Base-by-base conservation (phyloP, 2,888 invertebrate genomes). In the Caenorhabditis parvicauda region DNA sequence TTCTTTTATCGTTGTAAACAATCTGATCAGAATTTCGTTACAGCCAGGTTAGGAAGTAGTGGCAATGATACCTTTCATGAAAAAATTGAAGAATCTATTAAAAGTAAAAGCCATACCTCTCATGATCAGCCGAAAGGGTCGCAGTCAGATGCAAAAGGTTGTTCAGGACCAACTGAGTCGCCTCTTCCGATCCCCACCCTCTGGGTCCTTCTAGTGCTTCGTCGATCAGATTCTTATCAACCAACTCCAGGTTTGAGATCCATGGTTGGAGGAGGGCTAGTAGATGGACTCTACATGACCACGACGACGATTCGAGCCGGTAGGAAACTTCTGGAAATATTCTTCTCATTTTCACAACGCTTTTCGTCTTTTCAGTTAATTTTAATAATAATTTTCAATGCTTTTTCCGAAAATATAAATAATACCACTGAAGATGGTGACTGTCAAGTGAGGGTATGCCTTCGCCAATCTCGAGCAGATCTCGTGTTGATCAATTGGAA, bases 361-460 rank as follows among this genome's bases (percentile, higher is more conserved):
- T n/a, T n/a, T n/a, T n/a, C n/a, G n/a, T n/a, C n/a, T n/a, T n/a
- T n/a, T n/a, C n/a, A n/a, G n/a, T n/a, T n/a, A n/a, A n/a, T n/a
- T n/a, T n/a, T n/a, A n/a, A n/a, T n/a, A n/a, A n/a, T n/a, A n/a
- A 25, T 22, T 19, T n/a, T 22, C 19, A 25, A 38, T 17, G 17
- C 41, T 37, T 35, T 28, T 54, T 14, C 51, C 25, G 21, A 55
- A 37, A 32, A 37, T 35, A 25, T 39, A 82, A 83, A 84, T n/a
- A n/a, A n/a, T 83, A 93, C 94, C 95, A 81, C 95, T 95, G 85
- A 98, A 95, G 88, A 98, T 93, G 0, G 95, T 93, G 93, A 98
- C 95, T 25, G 98, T 96, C 38, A 98, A 87, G 81, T 96, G 95
- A 0, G 96, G 94, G 81, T 96, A 94, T 24, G 94, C 86, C 71